Evolutionary conservation across 2,113 vertebrate genomes (phyloP), one percentile per base, ranked within the genome.

Genomic region (Stegastes partitus): DNA sequence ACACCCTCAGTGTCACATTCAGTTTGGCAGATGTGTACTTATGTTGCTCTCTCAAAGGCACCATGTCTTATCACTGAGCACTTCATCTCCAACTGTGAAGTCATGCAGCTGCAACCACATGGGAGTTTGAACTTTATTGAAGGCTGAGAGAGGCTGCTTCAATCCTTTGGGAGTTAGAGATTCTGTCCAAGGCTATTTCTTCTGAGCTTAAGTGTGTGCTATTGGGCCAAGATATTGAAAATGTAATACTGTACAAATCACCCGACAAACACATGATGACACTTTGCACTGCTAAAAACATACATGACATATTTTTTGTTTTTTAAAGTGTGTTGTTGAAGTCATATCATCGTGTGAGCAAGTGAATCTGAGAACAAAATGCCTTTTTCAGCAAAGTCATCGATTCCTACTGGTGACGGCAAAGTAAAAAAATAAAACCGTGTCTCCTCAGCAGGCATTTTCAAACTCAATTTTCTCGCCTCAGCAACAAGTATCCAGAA

Each of bases 21-120:
- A 54, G 39, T 79, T 75, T 81, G 28, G 71, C 72, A 86, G 77
- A 86, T 86, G 83, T 83, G 65, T 61, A 51, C 74, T 81, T 31
- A 37, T 53, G 21, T 63, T 74, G 73, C 21, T 47, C 8, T 73
- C 64, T 77, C 67, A 77, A 59, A 79, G 23, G 42, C 51, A 71
- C 39, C 54, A 28, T 26, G 68, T 68, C 79, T 76, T 34, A 83
- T 75, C 49, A 59, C 59, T 6, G 2, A 79, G 19, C 11, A 4
- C 78, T 89, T 59, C 45, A 80, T 67, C 56, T 83, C 77, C 82
- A 42, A 25, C 62, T 55, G 74, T 61, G 73, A 82, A 65, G 26
- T 59, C 58, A 78, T 53, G 63, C n/a, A 64, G 65, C 19, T 0
- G 23, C 64, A 75, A 56, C 51, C 39, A 61, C 72, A 57, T 1